A percentile compares a stretch with the other conserved stretches of the same genome.
Evolutionary conservation across 1,140 invertebrate species (phyloP).

Genomic region (Drusus annulatus): DNA sequence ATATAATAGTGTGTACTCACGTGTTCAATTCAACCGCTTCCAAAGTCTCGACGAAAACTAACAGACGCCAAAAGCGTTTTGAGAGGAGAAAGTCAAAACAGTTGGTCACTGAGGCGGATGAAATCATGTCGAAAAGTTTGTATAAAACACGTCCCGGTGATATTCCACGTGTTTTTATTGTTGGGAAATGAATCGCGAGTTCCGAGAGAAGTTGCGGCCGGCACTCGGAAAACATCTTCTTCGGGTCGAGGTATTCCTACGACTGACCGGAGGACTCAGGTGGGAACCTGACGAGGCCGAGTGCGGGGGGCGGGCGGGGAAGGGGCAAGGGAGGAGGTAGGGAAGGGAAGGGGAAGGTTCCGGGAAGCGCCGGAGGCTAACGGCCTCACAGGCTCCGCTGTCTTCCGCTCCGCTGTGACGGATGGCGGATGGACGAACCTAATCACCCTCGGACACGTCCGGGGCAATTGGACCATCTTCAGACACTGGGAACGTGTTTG

Average conservation of each 20-base stretch:
- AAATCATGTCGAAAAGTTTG: constrained; percentile 1
- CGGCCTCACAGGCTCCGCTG: constrained; percentile 30
- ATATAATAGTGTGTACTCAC: constrained; percentile 1
- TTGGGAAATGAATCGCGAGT: constrained; percentile 12
- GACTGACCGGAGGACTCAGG: constrained; percentile 25
- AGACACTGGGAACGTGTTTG: background rate
- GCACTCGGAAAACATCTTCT: background rate
- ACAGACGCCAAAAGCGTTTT: constrained; percentile 17
- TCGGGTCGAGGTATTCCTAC: background rate
- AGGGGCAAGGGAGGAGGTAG: background rate
- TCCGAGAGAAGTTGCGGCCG: background rate
- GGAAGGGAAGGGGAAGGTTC: constrained; percentile 24
- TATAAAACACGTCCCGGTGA: constrained; percentile 19
- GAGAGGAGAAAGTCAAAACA: constrained; percentile 20
- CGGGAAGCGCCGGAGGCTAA: constrained; percentile 45
- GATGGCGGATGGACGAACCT: background rate
- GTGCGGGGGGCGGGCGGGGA: background rate
- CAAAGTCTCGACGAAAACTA: background rate
- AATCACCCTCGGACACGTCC: constrained; percentile 5
- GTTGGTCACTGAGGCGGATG: constrained; percentile 17
- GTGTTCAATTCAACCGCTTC: background rate
- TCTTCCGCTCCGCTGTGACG: background rate
- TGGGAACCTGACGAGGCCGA: background rate
- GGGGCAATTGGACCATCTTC: constrained; percentile 2
- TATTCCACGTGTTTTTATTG: constrained; percentile 25